Evolutionary conservation across 2,113 vertebrate genomes (phyloP), one percentile per base, ranked within the genome.

Genomic region (Leucoraja erinaceus): DNA sequence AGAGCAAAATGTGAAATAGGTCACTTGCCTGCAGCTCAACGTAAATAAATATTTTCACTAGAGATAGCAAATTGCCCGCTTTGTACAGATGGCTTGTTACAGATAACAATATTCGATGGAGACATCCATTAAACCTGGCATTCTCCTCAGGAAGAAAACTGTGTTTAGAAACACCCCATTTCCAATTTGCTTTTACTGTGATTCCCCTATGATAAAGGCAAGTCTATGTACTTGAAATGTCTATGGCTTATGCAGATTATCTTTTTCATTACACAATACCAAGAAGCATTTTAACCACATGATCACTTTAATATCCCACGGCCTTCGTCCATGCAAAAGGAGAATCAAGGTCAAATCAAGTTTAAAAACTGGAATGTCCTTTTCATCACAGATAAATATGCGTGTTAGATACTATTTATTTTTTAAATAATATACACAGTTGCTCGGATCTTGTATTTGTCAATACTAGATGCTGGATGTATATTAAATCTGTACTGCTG

Each of bases 401-500:
- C 88, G 38, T 90, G 28, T 70, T 31, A 90, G 31, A 70, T 11
- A 70, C 68, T 70, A 63, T 16, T 70, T 70, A 33, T 90, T 63
- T 70, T 90, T 63, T 20, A 90, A 33, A 20, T 70, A 16, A 70
- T 33, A 70, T 90, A 38, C 63, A 70, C 38, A 90, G 86, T 63
- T 90, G 86, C 38, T 70, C 63, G 70, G 88, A 90, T 90, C 88
- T 25, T 18, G 5, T 18, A 47, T 22, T 22, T 38, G 31, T 31
- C 88, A 22, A 63, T n/a, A 90, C 61, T 68, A 16, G 68, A 68
- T 66, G 2, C 59, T 90, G 84, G 25, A 61, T 66, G 33, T 16
- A 7, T 90, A 90, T n/a, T 38, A 68, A 93, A 97, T 96, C 96
- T 94, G 93, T 95, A 95, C 91, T 94, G 94, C 94, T 94, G 94